These are phyloP conservation scores for Chiloscyllium punctatum DNA, from an alignment of 2,797 vertebrate genomes.

Conservation along the genomic window DNA sequence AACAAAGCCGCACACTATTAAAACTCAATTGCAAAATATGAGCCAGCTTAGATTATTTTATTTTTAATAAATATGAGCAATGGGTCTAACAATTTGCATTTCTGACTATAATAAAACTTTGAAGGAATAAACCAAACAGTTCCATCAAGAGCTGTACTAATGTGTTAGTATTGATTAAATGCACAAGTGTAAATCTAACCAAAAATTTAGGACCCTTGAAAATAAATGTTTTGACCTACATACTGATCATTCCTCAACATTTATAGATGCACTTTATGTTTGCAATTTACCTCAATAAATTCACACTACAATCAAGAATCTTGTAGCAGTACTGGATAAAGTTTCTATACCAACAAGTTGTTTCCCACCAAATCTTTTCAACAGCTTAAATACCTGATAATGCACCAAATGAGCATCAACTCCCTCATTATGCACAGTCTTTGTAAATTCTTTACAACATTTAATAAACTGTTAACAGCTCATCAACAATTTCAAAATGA, in stretches of 20 bases:
- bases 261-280: not conserved
- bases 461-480: not conserved
- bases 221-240: not conserved
- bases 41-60: not conserved
- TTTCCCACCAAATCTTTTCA: not conserved
- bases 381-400: too few relatives aligned
- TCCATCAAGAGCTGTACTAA: not conserved
- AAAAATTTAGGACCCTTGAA: not conserved
- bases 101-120: not conserved
- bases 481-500: not conserved
- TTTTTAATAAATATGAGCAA: not conserved
- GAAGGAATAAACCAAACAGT: not conserved
- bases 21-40: not conserved
- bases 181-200: not conserved
- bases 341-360: not conserved
- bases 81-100: not conserved
- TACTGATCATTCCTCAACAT: not conserved
- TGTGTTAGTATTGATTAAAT: not conserved
- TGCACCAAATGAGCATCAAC: too few relatives aligned
- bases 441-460: not conserved
- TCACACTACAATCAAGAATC: not conserved
- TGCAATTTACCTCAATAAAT: not conserved
- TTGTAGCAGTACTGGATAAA: not conserved
- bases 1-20: not conserved
- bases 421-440: too few relatives aligned